Evolutionary conservation across 2,113 vertebrate species (phyloP).

Genomic region (Gasterosteus nipponicus): DNA sequence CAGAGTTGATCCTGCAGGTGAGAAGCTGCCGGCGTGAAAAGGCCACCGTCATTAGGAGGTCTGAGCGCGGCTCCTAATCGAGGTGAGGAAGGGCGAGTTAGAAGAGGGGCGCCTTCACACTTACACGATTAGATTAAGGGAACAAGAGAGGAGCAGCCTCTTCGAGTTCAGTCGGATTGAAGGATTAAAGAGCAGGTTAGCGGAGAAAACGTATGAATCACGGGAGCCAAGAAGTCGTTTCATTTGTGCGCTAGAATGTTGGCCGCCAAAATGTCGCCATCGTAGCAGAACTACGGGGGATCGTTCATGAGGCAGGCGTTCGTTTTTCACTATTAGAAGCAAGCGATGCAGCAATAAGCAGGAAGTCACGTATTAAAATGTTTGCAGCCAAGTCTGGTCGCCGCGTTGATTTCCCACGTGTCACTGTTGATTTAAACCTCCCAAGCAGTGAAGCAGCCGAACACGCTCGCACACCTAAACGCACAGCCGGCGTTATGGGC

Average conservation of each 20-base stretch:
- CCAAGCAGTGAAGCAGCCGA: conserved; percentile 14
- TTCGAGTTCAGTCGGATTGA: background rate
- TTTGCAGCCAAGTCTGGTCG: background rate
- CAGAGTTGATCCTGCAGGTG: background rate
- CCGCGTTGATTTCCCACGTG: background rate
- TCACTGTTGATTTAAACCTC: conserved; percentile 5
- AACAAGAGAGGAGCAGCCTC: background rate
- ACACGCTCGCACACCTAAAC: conserved; percentile 9
- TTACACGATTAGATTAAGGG: conserved; percentile 5
- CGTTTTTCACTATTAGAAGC: background rate
- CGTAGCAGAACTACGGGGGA: background rate
- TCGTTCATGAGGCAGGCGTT: background rate
- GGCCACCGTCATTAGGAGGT: background rate
- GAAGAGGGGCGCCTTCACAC: conserved; percentile 1
- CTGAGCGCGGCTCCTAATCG: background rate
- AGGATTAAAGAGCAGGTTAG: background rate
- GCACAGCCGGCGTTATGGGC: conserved; percentile 1
- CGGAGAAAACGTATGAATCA: background rate
- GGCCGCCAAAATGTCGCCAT: background rate
- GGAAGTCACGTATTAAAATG: background rate
- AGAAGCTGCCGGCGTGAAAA: background rate
- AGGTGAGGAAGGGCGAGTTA: conserved; percentile 10
- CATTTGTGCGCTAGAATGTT: background rate
- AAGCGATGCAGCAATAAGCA: too few species aligned
- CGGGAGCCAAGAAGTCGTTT: background rate